A percentile compares a stretch with the other conserved stretches of the same genome.
Conservation (phyloP, 2,888 invertebrate species). For the Metellina segmentata region DNA sequence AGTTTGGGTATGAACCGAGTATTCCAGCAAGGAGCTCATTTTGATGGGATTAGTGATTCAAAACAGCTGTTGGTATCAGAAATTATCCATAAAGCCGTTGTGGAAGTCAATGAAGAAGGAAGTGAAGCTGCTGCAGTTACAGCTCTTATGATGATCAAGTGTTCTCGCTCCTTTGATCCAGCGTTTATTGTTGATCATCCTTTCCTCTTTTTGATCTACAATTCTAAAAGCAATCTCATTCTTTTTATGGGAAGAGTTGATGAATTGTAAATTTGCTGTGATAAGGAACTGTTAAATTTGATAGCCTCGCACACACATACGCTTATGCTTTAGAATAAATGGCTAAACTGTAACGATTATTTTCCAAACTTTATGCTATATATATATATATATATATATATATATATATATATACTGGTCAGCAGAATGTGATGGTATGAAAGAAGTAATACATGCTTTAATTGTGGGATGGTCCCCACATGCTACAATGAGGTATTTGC, state of each 20-base stretch:
- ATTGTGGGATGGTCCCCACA: too few relatives aligned
- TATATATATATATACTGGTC: too few relatives aligned
- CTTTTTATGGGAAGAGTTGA: conserved; percentile 71
- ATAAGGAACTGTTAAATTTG: neutral
- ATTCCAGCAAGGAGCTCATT: conserved; percentile 75
- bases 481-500: too few relatives aligned
- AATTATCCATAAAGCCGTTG: conserved; percentile 76
- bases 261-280: conserved; percentile 35
- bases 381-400: too few relatives aligned
- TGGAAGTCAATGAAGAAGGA: conserved; percentile 77
- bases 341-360: too few relatives aligned
- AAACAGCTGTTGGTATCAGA: conserved; percentile 74
- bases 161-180: conserved; percentile 17
- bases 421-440: too few relatives aligned
- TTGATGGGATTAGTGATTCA: conserved; percentile 75
- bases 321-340: too few relatives aligned
- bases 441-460: too few relatives aligned
- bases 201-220: conserved; percentile 73
- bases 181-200: conserved; percentile 75
- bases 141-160: conserved; percentile 39
- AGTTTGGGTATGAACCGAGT: conserved; percentile 28
- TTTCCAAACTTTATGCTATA: too few relatives aligned
- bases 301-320: too few relatives aligned
- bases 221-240: conserved; percentile 64
- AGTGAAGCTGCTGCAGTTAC: conserved; percentile 76